phyloP scores from a whole-genome alignment of 2,888 invertebrate species.

The Callyntrura sp. region DNA sequence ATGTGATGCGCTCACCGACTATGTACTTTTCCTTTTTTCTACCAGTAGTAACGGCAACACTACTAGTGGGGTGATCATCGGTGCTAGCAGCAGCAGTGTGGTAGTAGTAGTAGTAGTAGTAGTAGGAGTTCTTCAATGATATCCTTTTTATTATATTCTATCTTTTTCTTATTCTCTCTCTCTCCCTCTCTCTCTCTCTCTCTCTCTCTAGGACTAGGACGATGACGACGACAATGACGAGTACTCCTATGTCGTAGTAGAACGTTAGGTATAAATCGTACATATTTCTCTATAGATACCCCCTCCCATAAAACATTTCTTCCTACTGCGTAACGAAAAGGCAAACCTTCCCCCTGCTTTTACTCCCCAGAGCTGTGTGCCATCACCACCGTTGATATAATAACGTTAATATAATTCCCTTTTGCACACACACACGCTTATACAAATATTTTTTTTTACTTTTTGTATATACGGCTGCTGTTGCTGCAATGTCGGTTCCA shows the following conservation, averaged over 20 bases:
- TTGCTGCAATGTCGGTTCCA: conserved; percentile 47
- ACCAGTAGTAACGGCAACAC: too few relatives aligned
- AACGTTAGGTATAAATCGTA: too few relatives aligned
- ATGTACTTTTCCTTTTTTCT: conserved; percentile 55
- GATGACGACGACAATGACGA: conserved; percentile 3
- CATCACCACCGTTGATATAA: conserved; percentile 53
- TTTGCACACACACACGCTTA: conserved; percentile 8
- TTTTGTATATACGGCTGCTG: background rate
- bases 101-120: too few relatives aligned
- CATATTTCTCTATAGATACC: background rate
- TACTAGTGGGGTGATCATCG: too few relatives aligned
- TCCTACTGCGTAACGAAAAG: conserved; percentile 12
- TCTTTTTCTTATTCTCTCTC: conserved; percentile 37
- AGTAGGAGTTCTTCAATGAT: conserved; percentile 50
- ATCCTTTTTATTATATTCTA: conserved; percentile 67
- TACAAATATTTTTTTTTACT: too few relatives aligned
- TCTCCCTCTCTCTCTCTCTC: too few relatives aligned
- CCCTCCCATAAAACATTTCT: background rate
- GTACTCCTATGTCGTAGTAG: conserved; percentile 1
- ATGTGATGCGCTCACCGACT: conserved; percentile 83
- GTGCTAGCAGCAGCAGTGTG: too few relatives aligned
- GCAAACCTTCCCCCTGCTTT: conserved; percentile 37
- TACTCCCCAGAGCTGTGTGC: too few relatives aligned
- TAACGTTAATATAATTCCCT: conserved; percentile 48
- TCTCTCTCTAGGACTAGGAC: too few relatives aligned